phyloP scores from a whole-genome alignment of 2,888 invertebrate genomes.

The Drosophila cognata region DNA sequence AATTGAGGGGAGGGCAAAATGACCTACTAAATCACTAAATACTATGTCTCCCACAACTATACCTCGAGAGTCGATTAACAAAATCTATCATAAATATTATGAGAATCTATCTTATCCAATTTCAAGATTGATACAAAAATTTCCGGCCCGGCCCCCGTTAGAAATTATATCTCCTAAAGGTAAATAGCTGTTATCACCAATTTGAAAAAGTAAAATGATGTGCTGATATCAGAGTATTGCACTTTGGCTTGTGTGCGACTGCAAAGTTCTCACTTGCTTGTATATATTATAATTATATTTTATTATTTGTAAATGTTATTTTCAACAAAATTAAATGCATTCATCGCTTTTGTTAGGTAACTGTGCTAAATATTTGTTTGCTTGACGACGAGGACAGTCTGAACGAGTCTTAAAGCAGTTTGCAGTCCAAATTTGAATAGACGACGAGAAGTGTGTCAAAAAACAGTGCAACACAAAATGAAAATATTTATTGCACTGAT shows the following conservation, averaged over 20 bases:
- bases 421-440: background rate
- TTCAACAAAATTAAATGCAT: background rate
- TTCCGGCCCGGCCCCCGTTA: background rate
- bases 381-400: background rate
- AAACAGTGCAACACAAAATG: background rate
- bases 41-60: no score
- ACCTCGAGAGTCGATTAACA: background rate
- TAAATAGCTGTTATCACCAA: background rate
- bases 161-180: background rate
- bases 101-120: background rate
- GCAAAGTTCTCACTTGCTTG: background rate
- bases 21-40: no score
- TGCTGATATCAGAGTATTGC: background rate
- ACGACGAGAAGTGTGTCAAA: constrained; percentile 27
- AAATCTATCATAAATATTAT: background rate
- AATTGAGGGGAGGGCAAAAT: no score
- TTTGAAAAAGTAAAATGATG: background rate
- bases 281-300: background rate
- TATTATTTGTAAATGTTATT: background rate
- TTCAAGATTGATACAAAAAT: background rate
- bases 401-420: background rate
- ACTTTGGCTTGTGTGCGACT: background rate
- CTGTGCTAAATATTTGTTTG: background rate
- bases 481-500: constrained; percentile 11
- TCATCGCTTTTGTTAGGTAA: background rate